These are phyloP conservation scores for Cryptus armator DNA, from an alignment of 2,888 invertebrate genomes.

Conservation along the genomic window DNA sequence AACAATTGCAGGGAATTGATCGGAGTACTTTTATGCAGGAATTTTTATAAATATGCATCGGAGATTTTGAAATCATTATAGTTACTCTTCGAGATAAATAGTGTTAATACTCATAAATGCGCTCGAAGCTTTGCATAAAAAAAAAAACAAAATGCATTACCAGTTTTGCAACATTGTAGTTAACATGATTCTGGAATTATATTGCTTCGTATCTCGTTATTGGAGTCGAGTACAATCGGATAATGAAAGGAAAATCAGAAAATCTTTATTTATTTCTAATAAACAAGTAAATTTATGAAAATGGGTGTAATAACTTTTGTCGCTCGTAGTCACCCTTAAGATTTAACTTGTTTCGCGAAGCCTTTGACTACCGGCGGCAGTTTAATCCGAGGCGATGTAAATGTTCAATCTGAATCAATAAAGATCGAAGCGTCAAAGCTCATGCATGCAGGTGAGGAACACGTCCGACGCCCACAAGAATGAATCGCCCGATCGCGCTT, in stretches of 20 bases:
- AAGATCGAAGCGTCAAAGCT: slow-evolving; percentile 64
- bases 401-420: slow-evolving; percentile 57
- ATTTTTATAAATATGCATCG: background rate
- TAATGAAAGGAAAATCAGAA: background rate
- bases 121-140: background rate
- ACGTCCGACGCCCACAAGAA: slow-evolving; percentile 61
- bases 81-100: background rate
- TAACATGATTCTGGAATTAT: background rate
- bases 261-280: slow-evolving; percentile 2
- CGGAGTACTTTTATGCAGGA: background rate
- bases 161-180: background rate
- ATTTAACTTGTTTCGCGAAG: slow-evolving; percentile 32
- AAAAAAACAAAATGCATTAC: background rate
- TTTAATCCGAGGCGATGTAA: slow-evolving; percentile 54
- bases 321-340: slow-evolving; percentile 1
- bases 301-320: slow-evolving; percentile 41
- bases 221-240: background rate
- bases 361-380: slow-evolving; percentile 48
- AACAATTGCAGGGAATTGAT: background rate
- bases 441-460: slow-evolving; percentile 45
- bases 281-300: slow-evolving; percentile 8
- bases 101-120: background rate
- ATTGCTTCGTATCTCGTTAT: background rate
- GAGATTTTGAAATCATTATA: background rate
- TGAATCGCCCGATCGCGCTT: slow-evolving; percentile 44